Evolutionary conservation across 1,140 invertebrate species (phyloP).

Genomic region (Watersipora subatra): DNA sequence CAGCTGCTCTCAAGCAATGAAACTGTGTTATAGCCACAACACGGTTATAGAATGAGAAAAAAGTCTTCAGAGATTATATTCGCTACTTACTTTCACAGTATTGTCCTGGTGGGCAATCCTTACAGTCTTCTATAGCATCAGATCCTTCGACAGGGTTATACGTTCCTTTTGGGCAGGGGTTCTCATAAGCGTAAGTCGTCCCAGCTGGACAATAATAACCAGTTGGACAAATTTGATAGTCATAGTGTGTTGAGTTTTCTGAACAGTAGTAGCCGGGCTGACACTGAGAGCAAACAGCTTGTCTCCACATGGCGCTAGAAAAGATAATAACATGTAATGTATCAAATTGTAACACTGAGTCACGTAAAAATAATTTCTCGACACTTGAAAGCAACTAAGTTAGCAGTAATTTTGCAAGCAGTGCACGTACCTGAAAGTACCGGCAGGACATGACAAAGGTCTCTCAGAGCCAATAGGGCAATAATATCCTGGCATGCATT

Average conservation of each 20-base stretch:
- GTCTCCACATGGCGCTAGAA: slow-evolving; percentile 22
- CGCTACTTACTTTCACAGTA: slow-evolving; percentile 18
- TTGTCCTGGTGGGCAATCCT: slow-evolving; percentile 26
- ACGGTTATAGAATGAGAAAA: no score
- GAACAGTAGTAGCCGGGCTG: slow-evolving; percentile 32
- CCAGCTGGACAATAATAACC: slow-evolving; percentile 31
- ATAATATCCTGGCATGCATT: slow-evolving; percentile 28
- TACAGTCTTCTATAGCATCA: slow-evolving; percentile 22
- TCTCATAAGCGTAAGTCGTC: slow-evolving; percentile 21
- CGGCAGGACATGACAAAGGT: slow-evolving; percentile 24
- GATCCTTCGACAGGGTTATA: slow-evolving; percentile 28
- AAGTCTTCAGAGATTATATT: no score
- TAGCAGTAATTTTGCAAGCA: no score
- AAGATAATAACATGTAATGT: no score
- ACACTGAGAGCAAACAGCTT: slow-evolving; percentile 21
- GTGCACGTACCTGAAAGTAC: slow-evolving; percentile 29
- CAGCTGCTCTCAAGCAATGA: no score
- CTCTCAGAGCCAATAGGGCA: slow-evolving; percentile 23
- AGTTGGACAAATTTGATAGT: slow-evolving; percentile 18
- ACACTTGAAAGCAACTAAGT: no score
- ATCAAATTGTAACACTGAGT: no score
- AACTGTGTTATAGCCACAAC: no score
- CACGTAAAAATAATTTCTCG: no score
- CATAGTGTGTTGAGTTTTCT: slow-evolving; percentile 23
- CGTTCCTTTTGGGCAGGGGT: slow-evolving; percentile 27